A percentile compares a stretch with the other conserved stretches of the same genome.
phyloP scores from a whole-genome alignment of 2,797 vertebrate species.

The Thamnophis elegans region DNA sequence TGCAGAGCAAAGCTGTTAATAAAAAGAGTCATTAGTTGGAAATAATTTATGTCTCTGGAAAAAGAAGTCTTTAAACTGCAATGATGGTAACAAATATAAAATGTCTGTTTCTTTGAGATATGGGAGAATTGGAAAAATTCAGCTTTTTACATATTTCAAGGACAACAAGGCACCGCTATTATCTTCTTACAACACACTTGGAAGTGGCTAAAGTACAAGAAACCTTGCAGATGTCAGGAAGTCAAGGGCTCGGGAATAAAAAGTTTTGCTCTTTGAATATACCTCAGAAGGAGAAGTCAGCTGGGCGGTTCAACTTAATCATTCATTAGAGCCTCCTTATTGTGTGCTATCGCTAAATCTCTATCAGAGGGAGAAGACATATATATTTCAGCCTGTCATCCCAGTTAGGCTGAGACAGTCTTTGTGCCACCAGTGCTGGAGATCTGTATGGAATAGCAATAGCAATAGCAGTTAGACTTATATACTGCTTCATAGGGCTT shows the following conservation, averaged over 20 bases:
- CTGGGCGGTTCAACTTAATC: background rate
- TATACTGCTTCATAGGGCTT: too few relatives aligned
- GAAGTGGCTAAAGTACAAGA: background rate
- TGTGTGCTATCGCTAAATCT: background rate
- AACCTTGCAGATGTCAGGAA: background rate
- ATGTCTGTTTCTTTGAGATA: background rate
- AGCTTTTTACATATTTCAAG: background rate
- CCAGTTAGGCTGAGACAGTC: background rate
- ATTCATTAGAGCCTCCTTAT: background rate
- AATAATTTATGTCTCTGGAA: constrained; percentile 52
- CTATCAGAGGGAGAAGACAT: background rate
- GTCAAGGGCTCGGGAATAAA: background rate
- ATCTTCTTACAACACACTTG: background rate
- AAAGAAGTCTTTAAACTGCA: constrained; percentile 25
- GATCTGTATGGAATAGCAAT: background rate
- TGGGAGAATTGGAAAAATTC: background rate
- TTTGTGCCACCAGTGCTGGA: background rate
- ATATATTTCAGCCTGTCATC: background rate
- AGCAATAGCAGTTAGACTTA: too few relatives aligned
- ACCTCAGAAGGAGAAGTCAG: background rate
- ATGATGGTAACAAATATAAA: constrained; percentile 1
- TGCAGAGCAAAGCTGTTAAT: constrained; percentile 45
- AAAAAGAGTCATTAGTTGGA: constrained; percentile 44
- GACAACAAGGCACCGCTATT: background rate
- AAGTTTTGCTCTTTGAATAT: background rate